These are phyloP conservation scores for Xanthorhoe spadicearia DNA, from an alignment of 2,888 invertebrate genomes.

Conservation along the genomic window DNA sequence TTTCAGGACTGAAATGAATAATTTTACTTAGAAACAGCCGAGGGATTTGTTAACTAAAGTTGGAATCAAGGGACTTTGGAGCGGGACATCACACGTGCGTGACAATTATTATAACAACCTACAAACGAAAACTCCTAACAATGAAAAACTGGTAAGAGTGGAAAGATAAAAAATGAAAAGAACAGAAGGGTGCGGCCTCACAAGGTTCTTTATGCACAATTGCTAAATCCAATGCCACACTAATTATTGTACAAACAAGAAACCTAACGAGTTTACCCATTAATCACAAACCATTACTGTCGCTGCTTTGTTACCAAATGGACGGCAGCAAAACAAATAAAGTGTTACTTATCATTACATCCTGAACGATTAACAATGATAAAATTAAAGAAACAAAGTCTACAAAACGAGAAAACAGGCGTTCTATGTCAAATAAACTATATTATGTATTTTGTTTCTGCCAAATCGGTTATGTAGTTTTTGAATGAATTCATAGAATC, in stretches of 20 bases:
- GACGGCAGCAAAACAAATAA: slow-evolving; percentile 48
- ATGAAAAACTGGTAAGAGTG: neutral
- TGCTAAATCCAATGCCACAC: slow-evolving; percentile 12
- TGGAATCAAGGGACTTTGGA: neutral
- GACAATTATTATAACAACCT: too few relatives aligned
- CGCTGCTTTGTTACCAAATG: slow-evolving; percentile 59
- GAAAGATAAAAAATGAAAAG: too few relatives aligned
- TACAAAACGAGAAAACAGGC: too few relatives aligned
- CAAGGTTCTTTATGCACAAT: slow-evolving; percentile 24
- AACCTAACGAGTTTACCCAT: slow-evolving; percentile 67
- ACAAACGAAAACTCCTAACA: neutral
- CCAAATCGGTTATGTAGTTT: too few relatives aligned
- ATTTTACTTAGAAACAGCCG: neutral
- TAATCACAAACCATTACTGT: slow-evolving; percentile 64
- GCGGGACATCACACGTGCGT: too few relatives aligned
- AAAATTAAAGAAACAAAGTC: neutral
- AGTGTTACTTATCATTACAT: slow-evolving; percentile 23
- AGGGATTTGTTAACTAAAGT: neutral
- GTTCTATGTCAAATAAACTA: too few relatives aligned
- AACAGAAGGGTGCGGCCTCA: neutral
- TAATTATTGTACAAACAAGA: slow-evolving; percentile 75
- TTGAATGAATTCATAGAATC: too few relatives aligned
- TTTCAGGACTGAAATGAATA: slow-evolving; percentile 1
- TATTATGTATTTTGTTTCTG: too few relatives aligned
- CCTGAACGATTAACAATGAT: slow-evolving; percentile 30